These are phyloP conservation scores for Oceanodroma tethys DNA, from an alignment of 2,113 vertebrate species.

Conservation along the genomic window DNA sequence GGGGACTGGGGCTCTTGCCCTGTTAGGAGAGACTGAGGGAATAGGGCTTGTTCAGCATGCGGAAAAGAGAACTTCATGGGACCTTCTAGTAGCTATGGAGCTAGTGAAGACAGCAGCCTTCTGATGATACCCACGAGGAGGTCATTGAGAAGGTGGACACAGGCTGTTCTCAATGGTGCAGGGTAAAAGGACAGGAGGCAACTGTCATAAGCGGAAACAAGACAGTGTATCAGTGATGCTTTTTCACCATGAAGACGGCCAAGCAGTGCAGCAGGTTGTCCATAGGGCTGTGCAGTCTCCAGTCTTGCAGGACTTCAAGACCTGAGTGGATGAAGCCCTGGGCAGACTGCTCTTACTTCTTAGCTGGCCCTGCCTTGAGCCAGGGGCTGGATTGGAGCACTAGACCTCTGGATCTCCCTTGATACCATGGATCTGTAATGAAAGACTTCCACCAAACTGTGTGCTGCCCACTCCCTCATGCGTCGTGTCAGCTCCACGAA, in stretches of 20 bases:
- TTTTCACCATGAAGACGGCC: background rate
- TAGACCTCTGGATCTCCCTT: background rate
- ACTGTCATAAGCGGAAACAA: background rate
- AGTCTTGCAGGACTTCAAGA: background rate
- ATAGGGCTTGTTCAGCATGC: background rate
- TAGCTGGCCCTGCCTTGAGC: background rate
- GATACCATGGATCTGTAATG: background rate
- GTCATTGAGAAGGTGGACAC: background rate
- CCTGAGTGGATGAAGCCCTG: background rate
- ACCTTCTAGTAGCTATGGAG: background rate
- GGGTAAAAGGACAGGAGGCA: background rate
- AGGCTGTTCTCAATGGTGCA: background rate
- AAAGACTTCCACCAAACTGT: background rate
- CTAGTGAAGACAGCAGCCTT: background rate
- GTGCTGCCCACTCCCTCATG: rapidly evolving
- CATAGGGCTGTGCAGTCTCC: background rate
- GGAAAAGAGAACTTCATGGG: background rate
- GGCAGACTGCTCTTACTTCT: background rate
- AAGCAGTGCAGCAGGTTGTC: background rate
- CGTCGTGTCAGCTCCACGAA: rapidly evolving
- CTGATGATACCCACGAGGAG: rapidly evolving
- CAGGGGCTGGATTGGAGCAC: background rate
- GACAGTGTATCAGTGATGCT: rapidly evolving
- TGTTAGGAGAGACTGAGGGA: background rate
- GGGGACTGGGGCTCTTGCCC: background rate